Conservation (phyloP, 2,888 invertebrate species). For the Drosophila villosipedis region DNA sequence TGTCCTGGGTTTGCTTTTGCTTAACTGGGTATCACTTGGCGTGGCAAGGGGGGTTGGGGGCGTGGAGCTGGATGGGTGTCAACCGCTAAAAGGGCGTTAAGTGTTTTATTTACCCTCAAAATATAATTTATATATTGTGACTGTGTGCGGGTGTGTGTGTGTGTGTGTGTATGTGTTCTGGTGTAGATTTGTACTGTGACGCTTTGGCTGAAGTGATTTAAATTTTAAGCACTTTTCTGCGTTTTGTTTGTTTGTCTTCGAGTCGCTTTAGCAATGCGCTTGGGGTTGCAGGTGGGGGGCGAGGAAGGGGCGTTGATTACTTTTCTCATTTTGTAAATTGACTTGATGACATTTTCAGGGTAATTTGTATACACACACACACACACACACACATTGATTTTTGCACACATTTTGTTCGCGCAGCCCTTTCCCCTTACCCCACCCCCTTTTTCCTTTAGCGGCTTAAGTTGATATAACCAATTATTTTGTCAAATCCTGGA, state of each 20-base stretch:
- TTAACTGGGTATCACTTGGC: conserved; percentile 16
- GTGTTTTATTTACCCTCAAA: conserved; percentile 80
- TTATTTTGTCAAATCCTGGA: conserved; percentile 56
- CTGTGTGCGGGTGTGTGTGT: conserved; percentile 31
- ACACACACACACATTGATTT: conserved; percentile 12
- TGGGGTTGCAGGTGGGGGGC: background rate
- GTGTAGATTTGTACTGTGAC: conserved; percentile 67
- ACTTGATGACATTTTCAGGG: conserved; percentile 80
- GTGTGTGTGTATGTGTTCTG: conserved; percentile 29
- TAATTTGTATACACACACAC: conserved; percentile 62
- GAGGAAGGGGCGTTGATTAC: conserved; percentile 60
- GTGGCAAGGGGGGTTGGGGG: background rate
- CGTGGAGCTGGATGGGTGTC: conserved; percentile 44
- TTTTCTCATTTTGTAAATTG: conserved; percentile 78
- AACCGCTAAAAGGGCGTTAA: conserved; percentile 81
- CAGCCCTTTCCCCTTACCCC: background rate
- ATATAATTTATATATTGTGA: conserved; percentile 77
- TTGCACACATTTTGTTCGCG: background rate
- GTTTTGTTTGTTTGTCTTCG: conserved; percentile 57
- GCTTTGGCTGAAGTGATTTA: conserved; percentile 74
- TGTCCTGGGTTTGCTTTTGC: conserved; percentile 64
- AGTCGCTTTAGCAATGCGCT: conserved; percentile 11
- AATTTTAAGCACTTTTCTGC: conserved; percentile 78
- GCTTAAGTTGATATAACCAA: conserved; percentile 65
- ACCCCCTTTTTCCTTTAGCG: conserved; percentile 25